These are phyloP conservation scores for Burhinus oedicnemus DNA, from an alignment of 2,113 vertebrate genomes.

Conservation along the genomic window DNA sequence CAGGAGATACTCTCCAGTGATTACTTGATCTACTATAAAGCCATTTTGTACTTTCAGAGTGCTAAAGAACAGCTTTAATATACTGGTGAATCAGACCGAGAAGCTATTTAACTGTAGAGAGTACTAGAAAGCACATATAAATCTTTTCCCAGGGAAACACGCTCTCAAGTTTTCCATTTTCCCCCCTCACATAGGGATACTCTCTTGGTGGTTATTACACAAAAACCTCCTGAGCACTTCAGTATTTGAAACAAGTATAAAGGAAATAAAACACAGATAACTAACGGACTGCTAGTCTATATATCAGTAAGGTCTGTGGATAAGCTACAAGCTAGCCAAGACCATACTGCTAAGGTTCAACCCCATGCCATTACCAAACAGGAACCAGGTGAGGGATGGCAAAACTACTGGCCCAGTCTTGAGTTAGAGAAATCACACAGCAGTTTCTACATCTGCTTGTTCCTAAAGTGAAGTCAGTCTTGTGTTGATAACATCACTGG, in stretches of 20 bases:
- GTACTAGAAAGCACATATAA: neutral
- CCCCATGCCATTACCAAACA: neutral
- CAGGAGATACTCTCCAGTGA: neutral
- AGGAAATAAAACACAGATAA: neutral
- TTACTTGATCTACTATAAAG: slow-evolving; percentile 9
- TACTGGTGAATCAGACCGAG: neutral
- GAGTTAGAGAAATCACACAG: neutral
- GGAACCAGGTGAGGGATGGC: neutral
- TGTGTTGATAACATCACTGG: neutral
- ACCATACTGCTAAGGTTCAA: neutral
- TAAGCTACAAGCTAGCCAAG: neutral
- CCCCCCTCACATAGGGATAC: neutral
- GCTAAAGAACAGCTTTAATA: slow-evolving; percentile 2
- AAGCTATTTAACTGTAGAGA: slow-evolving; percentile 1
- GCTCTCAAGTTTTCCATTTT: neutral
- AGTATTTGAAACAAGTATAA: neutral
- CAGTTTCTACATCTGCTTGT: neutral
- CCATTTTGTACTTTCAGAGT: neutral
- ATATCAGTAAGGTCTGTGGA: neutral
- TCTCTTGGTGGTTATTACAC: neutral
- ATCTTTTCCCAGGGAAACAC: neutral
- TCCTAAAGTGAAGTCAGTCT: neutral
- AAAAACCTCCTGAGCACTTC: neutral
- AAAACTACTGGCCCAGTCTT: neutral
- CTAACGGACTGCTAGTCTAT: neutral